Conservation (phyloP, 2,113 vertebrate species). For the Gila orcuttii region DNA sequence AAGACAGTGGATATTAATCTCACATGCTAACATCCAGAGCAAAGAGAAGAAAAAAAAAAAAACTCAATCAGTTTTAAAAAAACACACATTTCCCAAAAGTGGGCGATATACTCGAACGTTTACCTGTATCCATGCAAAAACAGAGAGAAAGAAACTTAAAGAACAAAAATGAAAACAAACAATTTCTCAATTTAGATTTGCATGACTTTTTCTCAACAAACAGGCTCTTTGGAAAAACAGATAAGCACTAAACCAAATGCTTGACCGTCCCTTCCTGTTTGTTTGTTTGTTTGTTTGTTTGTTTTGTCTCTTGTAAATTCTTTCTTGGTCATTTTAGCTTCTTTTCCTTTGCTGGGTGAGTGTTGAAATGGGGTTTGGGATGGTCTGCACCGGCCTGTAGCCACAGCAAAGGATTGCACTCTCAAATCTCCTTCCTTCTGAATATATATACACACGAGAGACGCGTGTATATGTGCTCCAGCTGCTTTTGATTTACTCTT, state of each 20-base stretch:
- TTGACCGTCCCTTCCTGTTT: conserved; percentile 74
- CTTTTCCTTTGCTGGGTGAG: conserved; percentile 70
- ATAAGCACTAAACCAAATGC: conserved; percentile 80
- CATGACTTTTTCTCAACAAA: conserved; percentile 72
- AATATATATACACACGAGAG: conserved; percentile 61
- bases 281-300: conserved; percentile 66
- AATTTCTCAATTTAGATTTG: conserved; percentile 69
- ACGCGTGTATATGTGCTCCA: conserved; percentile 51
- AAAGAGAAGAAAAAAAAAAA: conserved; percentile 21
- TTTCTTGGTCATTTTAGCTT: conserved; percentile 75
- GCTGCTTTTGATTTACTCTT: conserved; percentile 58
- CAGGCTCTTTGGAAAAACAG: conserved; percentile 81
- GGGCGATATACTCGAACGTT: conserved; percentile 84
- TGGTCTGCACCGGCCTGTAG: conserved; percentile 64
- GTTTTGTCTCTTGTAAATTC: conserved; percentile 66
- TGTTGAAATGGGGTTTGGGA: conserved; percentile 43
- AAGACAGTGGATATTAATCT: conserved; percentile 60
- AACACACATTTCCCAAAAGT: conserved; percentile 61
- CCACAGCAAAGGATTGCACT: conserved; percentile 74
- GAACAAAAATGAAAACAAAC: conserved; percentile 74
- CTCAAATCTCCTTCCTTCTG: conserved; percentile 46
- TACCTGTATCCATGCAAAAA: conserved; percentile 71
- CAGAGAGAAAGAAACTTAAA: conserved; percentile 63
- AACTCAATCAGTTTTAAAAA: conserved; percentile 38
- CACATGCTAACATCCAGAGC: conserved; percentile 55